Evolutionary conservation across 2,113 vertebrate genomes (phyloP), one percentile per base, ranked within the genome.

Genomic region (Neotragus moschatus): DNA sequence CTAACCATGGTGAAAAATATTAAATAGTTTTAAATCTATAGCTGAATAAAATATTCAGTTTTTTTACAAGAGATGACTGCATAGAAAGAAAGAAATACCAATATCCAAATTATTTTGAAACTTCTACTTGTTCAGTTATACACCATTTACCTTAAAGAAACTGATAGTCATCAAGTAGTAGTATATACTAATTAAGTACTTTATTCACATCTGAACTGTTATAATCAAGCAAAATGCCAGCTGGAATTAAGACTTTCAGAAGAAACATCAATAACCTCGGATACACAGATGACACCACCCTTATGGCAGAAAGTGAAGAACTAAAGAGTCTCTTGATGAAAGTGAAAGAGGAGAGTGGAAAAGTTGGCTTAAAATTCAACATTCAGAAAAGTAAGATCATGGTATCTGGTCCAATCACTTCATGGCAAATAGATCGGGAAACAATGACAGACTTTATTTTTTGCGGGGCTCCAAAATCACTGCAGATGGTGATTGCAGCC

Each of bases 41-140:
- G 15, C 11, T 36, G 14, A 75, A 30, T n/a, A 77, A 77, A 84
- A 45, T 45, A 58, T 51, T 47, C 43, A 5, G 10, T 63, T n/a
- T 39, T 36, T 85, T 87, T n/a, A 66, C 88, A 91, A 75, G 28
- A 84, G 55, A 60, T 28, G 1, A 0, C 30, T 39, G 1, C 25
- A 79, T 3, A 84, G 5, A 12, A 93, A 30, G 12, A 91, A 81
- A 12, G 8, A 23, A 45, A 11, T 28, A 0, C 26, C 58, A 84
- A 60, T 92, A 90, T 55, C 8, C 11, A 90, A 17, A 60, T 75
- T 86, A 63, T 82, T 56, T 70, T 87, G 47, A 82, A 93, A 75
- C 28, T 45, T 79, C 26, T 60, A 55, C 84, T 86, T 70, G 2
- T 17, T 92, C 14, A 47, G 0, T 39, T 80, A 9, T 63, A 43